phyloP scores from a whole-genome alignment of 2,888 invertebrate species.

The Scrobipalpa atriplicella region DNA sequence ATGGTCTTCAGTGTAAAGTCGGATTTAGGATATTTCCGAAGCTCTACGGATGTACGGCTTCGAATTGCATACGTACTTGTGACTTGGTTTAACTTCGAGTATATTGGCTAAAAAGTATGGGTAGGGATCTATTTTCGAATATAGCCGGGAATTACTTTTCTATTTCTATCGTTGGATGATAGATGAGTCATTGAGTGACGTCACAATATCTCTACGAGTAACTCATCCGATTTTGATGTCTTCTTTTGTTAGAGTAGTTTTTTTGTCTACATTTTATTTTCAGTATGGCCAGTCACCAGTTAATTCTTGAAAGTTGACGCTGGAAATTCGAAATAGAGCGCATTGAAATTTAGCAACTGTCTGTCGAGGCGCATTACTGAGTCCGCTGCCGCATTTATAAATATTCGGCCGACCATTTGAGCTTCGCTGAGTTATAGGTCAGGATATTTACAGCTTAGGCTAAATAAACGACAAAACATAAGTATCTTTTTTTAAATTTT shows the following conservation, averaged over 20 bases:
- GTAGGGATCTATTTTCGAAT: not conserved
- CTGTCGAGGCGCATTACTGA: slow-evolving; percentile 72
- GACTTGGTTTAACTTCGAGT: slow-evolving; percentile 8
- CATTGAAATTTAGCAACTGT: slow-evolving; percentile 82
- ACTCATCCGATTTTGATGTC: not conserved
- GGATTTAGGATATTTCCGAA: slow-evolving; percentile 67
- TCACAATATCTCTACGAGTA: not conserved
- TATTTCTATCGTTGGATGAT: not conserved
- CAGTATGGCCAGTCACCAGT: slow-evolving; percentile 38
- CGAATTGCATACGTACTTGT: slow-evolving; percentile 41
- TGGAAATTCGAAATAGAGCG: slow-evolving; percentile 72
- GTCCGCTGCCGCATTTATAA: slow-evolving; percentile 75
- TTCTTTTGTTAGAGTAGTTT: slow-evolving; percentile 5
- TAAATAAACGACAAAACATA: slow-evolving; percentile 43
- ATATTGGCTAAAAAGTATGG: not conserved
- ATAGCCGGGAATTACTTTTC: not conserved
- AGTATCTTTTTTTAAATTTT: not conserved
- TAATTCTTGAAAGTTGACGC: slow-evolving; percentile 57
- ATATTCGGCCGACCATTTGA: slow-evolving; percentile 70
- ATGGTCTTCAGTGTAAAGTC: slow-evolving; percentile 63
- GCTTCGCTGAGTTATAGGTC: slow-evolving; percentile 65
- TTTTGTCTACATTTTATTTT: slow-evolving; percentile 13
- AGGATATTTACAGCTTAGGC: slow-evolving; percentile 62
- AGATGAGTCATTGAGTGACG: not conserved
- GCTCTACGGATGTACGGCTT: slow-evolving; percentile 57